A percentile compares a stretch with the other conserved stretches of the same genome.
These are phyloP conservation scores for Pristis pectinata DNA, from an alignment of 2,797 vertebrate genomes.

Conservation along the genomic window DNA sequence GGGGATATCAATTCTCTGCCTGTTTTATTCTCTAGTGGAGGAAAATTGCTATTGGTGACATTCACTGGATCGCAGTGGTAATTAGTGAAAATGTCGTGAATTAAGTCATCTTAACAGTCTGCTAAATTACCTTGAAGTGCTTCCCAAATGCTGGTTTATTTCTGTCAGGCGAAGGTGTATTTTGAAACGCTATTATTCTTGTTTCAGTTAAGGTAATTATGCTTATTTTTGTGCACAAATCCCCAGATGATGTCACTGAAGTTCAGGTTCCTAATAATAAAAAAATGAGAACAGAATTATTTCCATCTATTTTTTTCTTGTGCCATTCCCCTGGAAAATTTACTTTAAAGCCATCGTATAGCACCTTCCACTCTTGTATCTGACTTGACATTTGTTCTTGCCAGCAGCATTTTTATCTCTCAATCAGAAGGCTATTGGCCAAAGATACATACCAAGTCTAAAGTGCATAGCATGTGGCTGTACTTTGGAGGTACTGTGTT, in stretches of 20 bases:
- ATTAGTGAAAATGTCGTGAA: constrained; percentile 28
- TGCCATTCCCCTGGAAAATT: neutral
- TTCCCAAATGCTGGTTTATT: constrained; percentile 28
- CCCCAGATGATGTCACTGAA: constrained; percentile 7
- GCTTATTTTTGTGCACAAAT: constrained; percentile 6
- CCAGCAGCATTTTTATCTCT: neutral
- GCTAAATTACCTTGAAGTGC: constrained; percentile 28
- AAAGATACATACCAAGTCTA: neutral
- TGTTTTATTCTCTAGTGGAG: constrained; percentile 11
- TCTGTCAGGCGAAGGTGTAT: neutral
- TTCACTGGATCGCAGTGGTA: neutral
- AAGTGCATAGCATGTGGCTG: neutral
- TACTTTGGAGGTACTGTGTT: neutral
- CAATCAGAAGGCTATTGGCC: neutral
- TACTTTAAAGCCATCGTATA: neutral
- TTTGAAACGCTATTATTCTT: constrained; percentile 19
- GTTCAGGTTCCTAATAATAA: constrained; percentile 1
- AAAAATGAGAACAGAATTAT: neutral
- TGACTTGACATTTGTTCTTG: neutral
- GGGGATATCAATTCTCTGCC: constrained; percentile 22
- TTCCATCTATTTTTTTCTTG: neutral
- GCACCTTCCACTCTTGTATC: no score
- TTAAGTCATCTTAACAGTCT: constrained; percentile 29
- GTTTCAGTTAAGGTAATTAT: constrained; percentile 13
- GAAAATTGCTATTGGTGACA: constrained; percentile 20